These are phyloP conservation scores for Podargus strigoides DNA, from an alignment of 2,797 vertebrate species.

Conservation along the genomic window DNA sequence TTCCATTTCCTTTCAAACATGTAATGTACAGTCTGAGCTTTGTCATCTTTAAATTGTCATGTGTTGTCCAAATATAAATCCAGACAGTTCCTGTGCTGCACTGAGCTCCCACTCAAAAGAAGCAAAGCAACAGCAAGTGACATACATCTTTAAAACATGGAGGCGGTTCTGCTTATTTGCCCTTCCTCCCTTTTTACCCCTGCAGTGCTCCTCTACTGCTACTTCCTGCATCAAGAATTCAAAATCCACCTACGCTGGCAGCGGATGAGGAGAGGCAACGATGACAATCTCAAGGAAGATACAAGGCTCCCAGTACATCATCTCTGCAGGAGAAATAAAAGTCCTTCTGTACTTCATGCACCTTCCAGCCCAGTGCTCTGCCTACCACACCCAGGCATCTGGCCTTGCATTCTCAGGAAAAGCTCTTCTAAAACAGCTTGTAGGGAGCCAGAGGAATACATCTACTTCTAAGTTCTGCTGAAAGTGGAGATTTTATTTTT, in stretches of 20 bases:
- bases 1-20: not conserved
- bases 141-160: not conserved
- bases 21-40: not conserved
- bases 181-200: not conserved
- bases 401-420: not conserved
- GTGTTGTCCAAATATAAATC: slow-evolving; percentile 15
- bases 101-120: slow-evolving; percentile 31
- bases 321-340: not conserved
- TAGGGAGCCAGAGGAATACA: not conserved
- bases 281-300: not conserved
- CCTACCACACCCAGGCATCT: not conserved
- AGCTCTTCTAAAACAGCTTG: not conserved
- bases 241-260: not conserved
- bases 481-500: not conserved
- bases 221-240: not conserved
- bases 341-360: not conserved
- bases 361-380: not conserved
- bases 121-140: not conserved
- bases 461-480: not conserved
- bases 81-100: not conserved
- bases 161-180: not conserved
- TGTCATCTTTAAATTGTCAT: not conserved
- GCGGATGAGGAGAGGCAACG: rapidly evolving
- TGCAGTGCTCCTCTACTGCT: not conserved
- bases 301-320: not conserved